Percentiles rank a stretch among this genome's conserved stretches.
Evolutionary conservation across 2,113 vertebrate species (phyloP).

Genomic region (Dipodomys spectabilis): DNA sequence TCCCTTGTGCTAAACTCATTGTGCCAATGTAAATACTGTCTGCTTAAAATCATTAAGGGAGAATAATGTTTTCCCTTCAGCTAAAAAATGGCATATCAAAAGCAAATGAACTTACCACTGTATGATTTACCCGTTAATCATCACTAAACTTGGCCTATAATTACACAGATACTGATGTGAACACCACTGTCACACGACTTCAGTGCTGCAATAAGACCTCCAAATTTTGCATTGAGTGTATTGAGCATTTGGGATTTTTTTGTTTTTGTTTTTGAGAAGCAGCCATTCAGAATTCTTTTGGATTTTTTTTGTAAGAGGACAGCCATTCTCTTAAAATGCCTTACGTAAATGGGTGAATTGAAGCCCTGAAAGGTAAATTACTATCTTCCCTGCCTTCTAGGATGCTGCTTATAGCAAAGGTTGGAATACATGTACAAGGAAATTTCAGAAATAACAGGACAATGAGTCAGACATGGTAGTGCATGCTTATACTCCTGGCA

Average conservation of each 20-base stretch:
- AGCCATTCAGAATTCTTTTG: not conserved
- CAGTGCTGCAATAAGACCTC: conserved; percentile 42
- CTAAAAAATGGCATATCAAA: conserved; percentile 71
- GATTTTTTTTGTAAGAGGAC: not conserved
- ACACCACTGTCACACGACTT: conserved; percentile 19
- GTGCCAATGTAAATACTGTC: conserved; percentile 79
- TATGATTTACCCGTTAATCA: conserved; percentile 74
- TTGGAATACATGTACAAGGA: not conserved
- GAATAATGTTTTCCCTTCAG: conserved; percentile 81
- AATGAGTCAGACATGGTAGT: not conserved
- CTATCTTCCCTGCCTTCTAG: not conserved
- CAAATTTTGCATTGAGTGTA: conserved; percentile 30
- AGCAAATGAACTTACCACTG: conserved; percentile 76
- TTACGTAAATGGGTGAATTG: not conserved
- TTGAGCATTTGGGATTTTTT: conserved; percentile 40
- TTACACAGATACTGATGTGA: conserved; percentile 61
- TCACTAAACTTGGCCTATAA: conserved; percentile 66
- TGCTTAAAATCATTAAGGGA: conserved; percentile 80
- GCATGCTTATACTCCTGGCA: not conserved
- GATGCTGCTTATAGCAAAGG: not conserved
- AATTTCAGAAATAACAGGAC: conserved; percentile 6
- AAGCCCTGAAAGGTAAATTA: not conserved
- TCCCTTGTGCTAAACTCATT: conserved; percentile 68
- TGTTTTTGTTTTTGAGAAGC: conserved; percentile 12
- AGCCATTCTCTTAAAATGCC: not conserved